Base-by-base conservation (phyloP, 2,113 vertebrate species). In the Nothoprocta perdicaria region DNA sequence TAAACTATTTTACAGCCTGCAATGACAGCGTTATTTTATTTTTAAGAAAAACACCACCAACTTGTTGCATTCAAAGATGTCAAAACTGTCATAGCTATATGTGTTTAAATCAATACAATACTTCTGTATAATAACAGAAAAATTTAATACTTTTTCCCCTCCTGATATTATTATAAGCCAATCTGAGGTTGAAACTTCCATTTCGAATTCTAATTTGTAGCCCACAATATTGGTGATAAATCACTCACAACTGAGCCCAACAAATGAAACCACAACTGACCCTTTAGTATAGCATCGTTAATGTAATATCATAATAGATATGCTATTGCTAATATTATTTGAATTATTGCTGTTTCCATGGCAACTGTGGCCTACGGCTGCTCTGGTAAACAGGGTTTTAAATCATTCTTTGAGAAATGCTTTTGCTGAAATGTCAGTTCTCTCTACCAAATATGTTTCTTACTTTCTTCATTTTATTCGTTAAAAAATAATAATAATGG, bases 261-360 rank as follows among this genome's bases (percentile, higher is more conserved):
- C 52, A 94, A 88, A 94, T 53, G n/a, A 94, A 97, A 91, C 92
- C 57, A 86, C 57, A 90, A 95, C 62, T 73, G 73, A 95, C 14
- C 46, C 83, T 86, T 83, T 80, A 71, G 27, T 74, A 80, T 5
- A 91, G 55, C 38, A 80, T 69, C 9, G 2, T 93, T 92, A 96
- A 95, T 82, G 66, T 35, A 92, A 85, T 73, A 77, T 68, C 75
- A 88, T 88, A 90, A 93, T 86, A 93, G 78, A 87, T 86, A 92
- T 14, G 40, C 55, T 90, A 88, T 62, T 92, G 92, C 83, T 96
- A 97, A 96, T 97, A 96, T 83, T 96, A 95, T 96, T 95, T 95
- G 78, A 95, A 95, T 93, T 80, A 76, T 62, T 95, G 84, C 85
- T 67, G 93, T 97, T 96, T 95, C 97, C 92, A 96, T 94, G 84